A percentile compares a stretch with the other conserved stretches of the same genome.
These are phyloP conservation scores for Labia minor DNA, from an alignment of 2,888 invertebrate genomes.

Conservation along the genomic window DNA sequence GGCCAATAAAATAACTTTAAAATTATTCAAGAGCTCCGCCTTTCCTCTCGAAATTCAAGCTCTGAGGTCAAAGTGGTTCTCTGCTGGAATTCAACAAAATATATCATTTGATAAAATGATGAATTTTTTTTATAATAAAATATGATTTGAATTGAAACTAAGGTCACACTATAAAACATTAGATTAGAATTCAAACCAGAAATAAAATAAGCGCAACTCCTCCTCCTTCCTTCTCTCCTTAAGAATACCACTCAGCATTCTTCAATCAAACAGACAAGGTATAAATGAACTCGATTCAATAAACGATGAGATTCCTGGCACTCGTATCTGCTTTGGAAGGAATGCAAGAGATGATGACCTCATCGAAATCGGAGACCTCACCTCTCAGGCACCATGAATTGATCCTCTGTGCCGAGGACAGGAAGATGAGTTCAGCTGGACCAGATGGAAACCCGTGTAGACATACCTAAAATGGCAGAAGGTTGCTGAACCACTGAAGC, in stretches of 20 bases:
- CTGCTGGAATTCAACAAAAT: too few species aligned
- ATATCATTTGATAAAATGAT: too few species aligned
- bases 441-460: too few species aligned
- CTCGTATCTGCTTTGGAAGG: not conserved
- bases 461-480: too few species aligned
- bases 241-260: conserved; percentile 26
- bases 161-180: too few species aligned
- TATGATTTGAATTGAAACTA: too few species aligned
- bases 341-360: not conserved
- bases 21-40: not conserved
- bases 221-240: not conserved
- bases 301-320: not conserved
- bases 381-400: conserved; percentile 3
- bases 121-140: too few species aligned
- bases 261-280: too few species aligned
- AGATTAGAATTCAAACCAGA: too few species aligned
- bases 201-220: conserved; percentile 19
- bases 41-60: not conserved
- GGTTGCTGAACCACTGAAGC: too few species aligned
- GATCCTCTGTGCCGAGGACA: not conserved
- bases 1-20: not conserved
- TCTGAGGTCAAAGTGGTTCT: too few species aligned
- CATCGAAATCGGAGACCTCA: not conserved
- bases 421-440: not conserved
- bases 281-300: not conserved